Base-by-base conservation (phyloP, 1,140 invertebrate species). In the Eupristina koningsbergeri region DNA sequence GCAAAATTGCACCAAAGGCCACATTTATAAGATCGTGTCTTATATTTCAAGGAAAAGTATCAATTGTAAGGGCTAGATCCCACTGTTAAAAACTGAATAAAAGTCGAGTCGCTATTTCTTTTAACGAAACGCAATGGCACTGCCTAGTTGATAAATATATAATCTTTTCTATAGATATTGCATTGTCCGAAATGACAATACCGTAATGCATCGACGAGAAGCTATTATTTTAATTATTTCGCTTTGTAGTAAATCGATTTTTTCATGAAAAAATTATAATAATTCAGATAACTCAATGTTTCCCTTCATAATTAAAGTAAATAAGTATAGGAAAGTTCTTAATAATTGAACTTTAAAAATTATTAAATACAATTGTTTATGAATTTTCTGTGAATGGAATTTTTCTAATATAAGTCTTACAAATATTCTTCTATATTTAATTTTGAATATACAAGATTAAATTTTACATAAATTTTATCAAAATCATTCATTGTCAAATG, bases 1-100 rank as follows among this genome's bases (percentile, higher is more conserved):
- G 73, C 69, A 81, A 29, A 85, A 85, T 84, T 86, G 75, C 78
- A 84, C 71, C 73, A 76, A 86, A 86, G 85, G 85, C 85, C 85
- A 86, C 80, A 71, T 85, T 76, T 31, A 85, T 69, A 85, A 80
- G 58, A 76, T 84, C 67, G 67, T 80, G 31, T 80, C 67, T 76
- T 53, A 75, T 22, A 84, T 67, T 17, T 80, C 78, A 47, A 84
- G 45, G 36, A 80, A 80, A 80, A 76, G 74, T 67, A 73, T 39
- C 69, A 34, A 1, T 39, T 26, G 29, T 15, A 61, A 69, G 22
- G 64, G 53, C 45, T 76, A 64, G 47, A 29, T n/a, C 76, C 67
- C 47, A 47, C 34, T 75, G 19, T 64, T 41, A 9, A 45, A 0
- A 78, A 79, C 45, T 73, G 74, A 67, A 58, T 79, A 61, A 74